A percentile compares a stretch with the other conserved stretches of the same genome.
Evolutionary conservation across 2,113 vertebrate species (phyloP).

Genomic region (Catharus bicknelli): DNA sequence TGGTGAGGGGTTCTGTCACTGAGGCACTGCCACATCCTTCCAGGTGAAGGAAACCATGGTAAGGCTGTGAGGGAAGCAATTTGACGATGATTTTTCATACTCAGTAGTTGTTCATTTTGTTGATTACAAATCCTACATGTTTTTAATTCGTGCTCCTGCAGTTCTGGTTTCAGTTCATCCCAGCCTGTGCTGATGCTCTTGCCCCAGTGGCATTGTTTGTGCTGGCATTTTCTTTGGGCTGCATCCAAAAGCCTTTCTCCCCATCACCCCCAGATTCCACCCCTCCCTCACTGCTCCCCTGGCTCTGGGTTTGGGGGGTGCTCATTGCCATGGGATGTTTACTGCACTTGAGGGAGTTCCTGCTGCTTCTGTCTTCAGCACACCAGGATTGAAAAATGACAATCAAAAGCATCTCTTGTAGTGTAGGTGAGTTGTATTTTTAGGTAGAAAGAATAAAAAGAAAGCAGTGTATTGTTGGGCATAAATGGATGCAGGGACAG

Average conservation of each 20-base stretch:
- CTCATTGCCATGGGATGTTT: background rate
- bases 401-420: background rate
- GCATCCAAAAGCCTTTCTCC: background rate
- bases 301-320: background rate
- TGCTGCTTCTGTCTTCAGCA: background rate
- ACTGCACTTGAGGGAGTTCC: background rate
- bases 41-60: background rate
- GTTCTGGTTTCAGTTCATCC: background rate
- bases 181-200: background rate
- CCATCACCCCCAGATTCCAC: too few species aligned
- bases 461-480: background rate
- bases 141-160: background rate
- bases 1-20: background rate
- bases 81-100: background rate
- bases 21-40: background rate
- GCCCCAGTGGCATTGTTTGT: background rate
- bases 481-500: background rate
- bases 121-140: accelerated
- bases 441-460: background rate
- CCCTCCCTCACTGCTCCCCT: background rate
- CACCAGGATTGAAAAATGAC: background rate
- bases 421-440: background rate
- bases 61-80: background rate
- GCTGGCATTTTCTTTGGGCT: background rate
- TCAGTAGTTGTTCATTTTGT: background rate